These are phyloP conservation scores for Catocala fraxini DNA, from an alignment of 2,888 invertebrate species.

Conservation along the genomic window DNA sequence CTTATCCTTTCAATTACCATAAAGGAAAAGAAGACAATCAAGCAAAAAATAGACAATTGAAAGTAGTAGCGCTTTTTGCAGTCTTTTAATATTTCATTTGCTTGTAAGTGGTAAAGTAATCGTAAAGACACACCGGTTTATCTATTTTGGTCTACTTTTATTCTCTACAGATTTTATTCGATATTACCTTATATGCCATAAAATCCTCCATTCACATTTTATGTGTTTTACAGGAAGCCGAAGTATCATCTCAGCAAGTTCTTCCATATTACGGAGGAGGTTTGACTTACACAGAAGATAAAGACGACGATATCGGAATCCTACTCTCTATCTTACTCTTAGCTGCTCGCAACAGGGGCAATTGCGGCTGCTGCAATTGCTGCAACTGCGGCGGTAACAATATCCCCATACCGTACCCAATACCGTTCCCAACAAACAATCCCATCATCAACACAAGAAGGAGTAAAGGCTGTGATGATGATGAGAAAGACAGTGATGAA, in stretches of 20 bases:
- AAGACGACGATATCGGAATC: constrained; percentile 68
- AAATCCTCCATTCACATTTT: too few relatives aligned
- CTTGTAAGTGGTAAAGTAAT: too few relatives aligned
- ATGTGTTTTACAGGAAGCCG: constrained; percentile 48
- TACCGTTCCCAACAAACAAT: constrained; percentile 67
- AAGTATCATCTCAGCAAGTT: constrained; percentile 53
- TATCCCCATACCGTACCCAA: constrained; percentile 70
- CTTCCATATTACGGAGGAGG: constrained; percentile 54
- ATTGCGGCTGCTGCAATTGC: constrained; percentile 50
- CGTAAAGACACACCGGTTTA: too few relatives aligned
- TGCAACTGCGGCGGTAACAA: constrained; percentile 54
- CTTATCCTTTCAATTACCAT: constrained; percentile 3
- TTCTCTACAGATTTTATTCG: too few relatives aligned
- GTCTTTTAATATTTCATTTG: too few relatives aligned
- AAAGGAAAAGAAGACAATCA: constrained; percentile 1
- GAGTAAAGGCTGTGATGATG: constrained; percentile 24
- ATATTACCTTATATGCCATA: too few relatives aligned
- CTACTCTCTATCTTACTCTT: constrained; percentile 67
- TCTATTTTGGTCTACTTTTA: too few relatives aligned
- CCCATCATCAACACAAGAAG: constrained; percentile 53
- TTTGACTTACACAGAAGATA: constrained; percentile 51
- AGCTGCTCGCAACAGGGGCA: constrained; percentile 57
- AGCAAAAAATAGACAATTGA: too few relatives aligned
- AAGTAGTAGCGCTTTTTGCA: too few relatives aligned
- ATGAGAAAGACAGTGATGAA: constrained; percentile 17